phyloP scores from a whole-genome alignment of 2,113 vertebrate species.

The Antechinus flavipes region DNA sequence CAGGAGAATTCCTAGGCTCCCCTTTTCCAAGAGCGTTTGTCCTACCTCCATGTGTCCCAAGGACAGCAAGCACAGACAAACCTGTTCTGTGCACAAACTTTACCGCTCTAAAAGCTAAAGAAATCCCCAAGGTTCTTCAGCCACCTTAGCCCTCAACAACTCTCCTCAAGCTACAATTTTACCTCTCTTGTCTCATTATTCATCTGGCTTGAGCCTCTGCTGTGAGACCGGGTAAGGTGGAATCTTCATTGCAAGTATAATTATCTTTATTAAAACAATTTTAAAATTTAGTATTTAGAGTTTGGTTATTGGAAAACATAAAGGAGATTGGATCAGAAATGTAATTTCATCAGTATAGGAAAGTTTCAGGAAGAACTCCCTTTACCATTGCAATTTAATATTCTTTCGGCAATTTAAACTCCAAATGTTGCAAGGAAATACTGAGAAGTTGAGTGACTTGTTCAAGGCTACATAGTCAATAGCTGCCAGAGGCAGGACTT shows the following conservation, averaged over 20 bases:
- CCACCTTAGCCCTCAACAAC: accelerated
- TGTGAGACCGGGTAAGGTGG: no score
- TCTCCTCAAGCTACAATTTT: background rate
- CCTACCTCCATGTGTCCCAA: background rate
- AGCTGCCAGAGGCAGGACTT: background rate
- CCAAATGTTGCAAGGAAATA: background rate
- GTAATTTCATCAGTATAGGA: background rate
- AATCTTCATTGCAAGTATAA: no score
- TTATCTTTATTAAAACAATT: no score
- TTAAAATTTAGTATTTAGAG: no score
- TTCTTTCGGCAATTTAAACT: background rate
- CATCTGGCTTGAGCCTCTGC: no score
- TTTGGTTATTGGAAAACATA: no score
- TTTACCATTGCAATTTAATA: background rate
- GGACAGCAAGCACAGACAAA: background rate
- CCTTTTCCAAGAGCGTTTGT: background rate
- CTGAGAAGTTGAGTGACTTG: background rate
- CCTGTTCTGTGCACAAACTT: background rate
- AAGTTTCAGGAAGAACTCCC: background rate
- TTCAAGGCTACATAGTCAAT: background rate
- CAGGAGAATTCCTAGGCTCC: background rate
- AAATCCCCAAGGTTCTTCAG: background rate
- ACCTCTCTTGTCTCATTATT: no score
- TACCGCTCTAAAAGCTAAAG: background rate
- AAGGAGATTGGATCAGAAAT: background rate